Percentiles rank a stretch among this genome's conserved stretches.
Conservation (phyloP, 2,797 vertebrate species). For the Sitta carolinensis region DNA sequence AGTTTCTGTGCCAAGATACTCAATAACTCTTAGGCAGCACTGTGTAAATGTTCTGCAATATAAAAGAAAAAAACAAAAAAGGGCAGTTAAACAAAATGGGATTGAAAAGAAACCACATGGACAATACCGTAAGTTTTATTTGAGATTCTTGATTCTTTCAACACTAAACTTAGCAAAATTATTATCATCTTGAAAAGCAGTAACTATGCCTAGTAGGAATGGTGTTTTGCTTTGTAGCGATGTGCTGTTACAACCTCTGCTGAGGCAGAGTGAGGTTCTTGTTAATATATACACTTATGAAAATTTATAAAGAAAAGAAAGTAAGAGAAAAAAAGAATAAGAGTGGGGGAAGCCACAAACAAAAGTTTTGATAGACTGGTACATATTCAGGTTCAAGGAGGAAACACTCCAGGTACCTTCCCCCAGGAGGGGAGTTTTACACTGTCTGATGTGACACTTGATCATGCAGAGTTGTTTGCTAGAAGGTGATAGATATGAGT, state of each 20-base stretch:
- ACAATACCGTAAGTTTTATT: not conserved
- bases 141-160: not conserved
- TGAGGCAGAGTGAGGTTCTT: not conserved
- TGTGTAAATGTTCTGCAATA: not conserved
- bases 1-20: not conserved
- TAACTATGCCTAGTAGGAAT: not conserved
- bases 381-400: not conserved
- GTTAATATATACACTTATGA: not conserved
- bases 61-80: not conserved
- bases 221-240: not conserved
- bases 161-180: not conserved
- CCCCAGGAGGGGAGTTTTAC: not conserved
- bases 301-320: not conserved
- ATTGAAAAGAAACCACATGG: not conserved
- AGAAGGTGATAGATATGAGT: not conserved
- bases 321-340: not conserved
- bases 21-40: not conserved
- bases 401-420: not conserved
- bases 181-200: not conserved
- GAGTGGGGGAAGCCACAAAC: not conserved
- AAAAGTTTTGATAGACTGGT: not conserved
- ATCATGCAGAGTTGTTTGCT: not conserved
- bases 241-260: no score
- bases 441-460: not conserved
- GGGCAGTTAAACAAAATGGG: not conserved